A percentile compares a stretch with the other conserved stretches of the same genome.
Evolutionary conservation across 2,888 invertebrate species (phyloP).

Genomic region (Melieria omissa): DNA sequence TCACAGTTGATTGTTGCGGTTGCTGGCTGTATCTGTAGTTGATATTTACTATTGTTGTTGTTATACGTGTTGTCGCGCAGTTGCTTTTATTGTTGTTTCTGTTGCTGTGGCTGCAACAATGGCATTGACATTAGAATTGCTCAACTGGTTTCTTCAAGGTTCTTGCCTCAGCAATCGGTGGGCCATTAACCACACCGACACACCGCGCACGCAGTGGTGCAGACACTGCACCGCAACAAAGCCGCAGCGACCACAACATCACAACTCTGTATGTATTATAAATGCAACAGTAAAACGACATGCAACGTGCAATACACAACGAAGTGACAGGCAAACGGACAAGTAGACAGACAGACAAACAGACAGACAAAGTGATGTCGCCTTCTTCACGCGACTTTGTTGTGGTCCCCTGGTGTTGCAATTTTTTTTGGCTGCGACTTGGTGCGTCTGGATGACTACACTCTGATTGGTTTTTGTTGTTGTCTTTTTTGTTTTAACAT

Average conservation of each 20-base stretch:
- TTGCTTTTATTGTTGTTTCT: background rate
- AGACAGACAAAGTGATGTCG: conserved; percentile 2
- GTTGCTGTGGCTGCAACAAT: conserved; percentile 45
- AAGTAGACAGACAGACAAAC: conserved; percentile 4
- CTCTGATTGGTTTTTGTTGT: conserved; percentile 11
- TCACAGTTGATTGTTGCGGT: background rate
- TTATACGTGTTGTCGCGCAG: background rate
- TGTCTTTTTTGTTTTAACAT: conserved; percentile 1
- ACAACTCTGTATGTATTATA: background rate
- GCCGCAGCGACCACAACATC: background rate
- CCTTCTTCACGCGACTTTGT: background rate
- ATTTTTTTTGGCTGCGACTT: background rate
- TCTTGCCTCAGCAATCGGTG: conserved; percentile 44
- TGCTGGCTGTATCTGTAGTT: background rate
- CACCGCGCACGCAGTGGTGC: background rate
- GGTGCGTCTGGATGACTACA: too few species aligned
- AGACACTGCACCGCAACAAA: background rate
- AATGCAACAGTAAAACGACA: background rate
- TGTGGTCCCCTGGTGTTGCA: background rate
- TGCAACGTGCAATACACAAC: background rate
- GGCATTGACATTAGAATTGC: conserved; percentile 67
- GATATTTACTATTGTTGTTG: background rate
- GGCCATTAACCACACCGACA: conserved; percentile 6
- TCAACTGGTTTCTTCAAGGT: conserved; percentile 66
- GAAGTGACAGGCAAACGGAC: background rate